A percentile compares a stretch with the other conserved stretches of the same genome.
Evolutionary conservation across 2,113 vertebrate species (phyloP).

Genomic region (Blennius ocellaris): DNA sequence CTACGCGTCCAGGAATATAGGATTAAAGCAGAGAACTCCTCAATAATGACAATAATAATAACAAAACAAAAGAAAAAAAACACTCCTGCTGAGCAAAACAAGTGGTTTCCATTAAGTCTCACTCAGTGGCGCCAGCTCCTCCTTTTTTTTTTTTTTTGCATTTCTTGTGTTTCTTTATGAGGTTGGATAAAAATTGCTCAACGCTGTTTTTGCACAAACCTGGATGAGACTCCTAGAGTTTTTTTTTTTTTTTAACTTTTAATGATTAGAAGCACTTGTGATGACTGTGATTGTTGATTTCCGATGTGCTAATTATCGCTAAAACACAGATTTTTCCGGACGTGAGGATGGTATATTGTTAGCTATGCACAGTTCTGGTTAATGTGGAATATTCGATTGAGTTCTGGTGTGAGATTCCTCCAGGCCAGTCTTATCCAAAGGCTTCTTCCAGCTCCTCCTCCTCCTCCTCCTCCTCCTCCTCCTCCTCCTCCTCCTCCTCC

Average conservation of each 20-base stretch:
- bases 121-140: background rate
- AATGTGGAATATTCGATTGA: no score
- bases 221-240: no score
- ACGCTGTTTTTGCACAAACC: no score
- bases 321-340: no score
- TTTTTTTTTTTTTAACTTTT: no score
- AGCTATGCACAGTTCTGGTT: no score
- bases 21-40: slow-evolving; percentile 10
- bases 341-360: no score
- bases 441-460: slow-evolving; percentile 28
- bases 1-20: slow-evolving; percentile 22
- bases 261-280: no score
- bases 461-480: slow-evolving; percentile 24
- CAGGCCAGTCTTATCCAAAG: slow-evolving; percentile 44
- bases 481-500: slow-evolving; percentile 22
- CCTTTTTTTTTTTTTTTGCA: slow-evolving; percentile 39
- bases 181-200: slow-evolving; percentile 5
- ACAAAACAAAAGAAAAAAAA: background rate
- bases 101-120: slow-evolving; percentile 58
- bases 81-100: slow-evolving; percentile 20
- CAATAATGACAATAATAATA: no score
- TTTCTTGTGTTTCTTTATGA: slow-evolving; percentile 46
- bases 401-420: slow-evolving; percentile 4
- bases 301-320: no score
- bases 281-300: no score